Conservation (phyloP, 92 coral and sea anemone genomes). For the Actinostola sp. region DNA sequence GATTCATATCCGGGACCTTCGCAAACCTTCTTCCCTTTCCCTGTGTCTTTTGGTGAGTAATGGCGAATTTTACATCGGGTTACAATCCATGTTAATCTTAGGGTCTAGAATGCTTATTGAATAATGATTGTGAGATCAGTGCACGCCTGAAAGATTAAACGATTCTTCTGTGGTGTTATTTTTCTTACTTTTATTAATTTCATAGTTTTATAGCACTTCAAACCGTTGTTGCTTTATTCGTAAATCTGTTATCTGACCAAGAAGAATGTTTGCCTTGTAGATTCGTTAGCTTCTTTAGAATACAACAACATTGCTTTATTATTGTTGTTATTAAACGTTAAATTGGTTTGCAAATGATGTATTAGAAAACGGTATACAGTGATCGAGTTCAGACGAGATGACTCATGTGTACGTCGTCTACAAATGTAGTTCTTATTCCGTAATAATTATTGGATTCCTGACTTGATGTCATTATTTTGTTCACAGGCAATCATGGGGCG, state of each 20-base stretch:
- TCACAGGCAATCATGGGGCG: constrained; percentile 91
- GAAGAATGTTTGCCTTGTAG: too few species aligned
- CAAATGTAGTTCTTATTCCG: neutral
- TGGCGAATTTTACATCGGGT: neutral
- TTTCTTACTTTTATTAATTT: neutral
- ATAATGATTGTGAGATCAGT: neutral
- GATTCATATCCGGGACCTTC: constrained; percentile 61
- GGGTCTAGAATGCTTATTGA: neutral
- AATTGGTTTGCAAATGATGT: too few species aligned
- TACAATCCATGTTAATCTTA: constrained; percentile 54
- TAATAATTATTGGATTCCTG: neutral
- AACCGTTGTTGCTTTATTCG: neutral
- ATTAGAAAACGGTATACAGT: too few species aligned
- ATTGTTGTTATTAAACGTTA: too few species aligned
- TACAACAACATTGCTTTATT: too few species aligned
- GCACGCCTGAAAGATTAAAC: neutral
- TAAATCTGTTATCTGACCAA: too few species aligned
- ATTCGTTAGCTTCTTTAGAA: too few species aligned
- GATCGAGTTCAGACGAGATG: too few species aligned
- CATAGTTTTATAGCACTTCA: constrained; percentile 4
- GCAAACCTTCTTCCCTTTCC: constrained; percentile 39
- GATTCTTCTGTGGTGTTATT: neutral
- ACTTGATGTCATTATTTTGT: constrained; percentile 3
- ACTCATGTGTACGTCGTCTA: constrained; percentile 8
- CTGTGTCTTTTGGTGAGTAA: constrained; percentile 66